Percentiles rank a stretch among this genome's conserved stretches.
Evolutionary conservation across 2,888 invertebrate species (phyloP).

Genomic region (Incurvaria masculella): DNA sequence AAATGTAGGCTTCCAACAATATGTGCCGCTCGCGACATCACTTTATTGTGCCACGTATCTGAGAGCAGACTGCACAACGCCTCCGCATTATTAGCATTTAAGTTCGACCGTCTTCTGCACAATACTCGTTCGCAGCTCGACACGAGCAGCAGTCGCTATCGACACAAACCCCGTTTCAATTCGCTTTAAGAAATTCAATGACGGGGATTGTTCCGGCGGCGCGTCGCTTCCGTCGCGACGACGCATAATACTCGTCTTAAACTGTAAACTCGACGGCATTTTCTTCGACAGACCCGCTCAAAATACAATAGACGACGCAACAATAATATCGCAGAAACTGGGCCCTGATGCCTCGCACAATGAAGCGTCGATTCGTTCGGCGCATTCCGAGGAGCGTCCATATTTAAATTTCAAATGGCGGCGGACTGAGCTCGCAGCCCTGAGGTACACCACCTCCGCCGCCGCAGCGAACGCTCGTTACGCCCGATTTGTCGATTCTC

Average conservation of each 20-base stretch:
- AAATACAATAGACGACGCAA: conserved; percentile 2
- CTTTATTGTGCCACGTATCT: neutral
- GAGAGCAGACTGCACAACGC: neutral
- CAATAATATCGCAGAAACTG: conserved; percentile 2
- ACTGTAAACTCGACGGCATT: conserved; percentile 4
- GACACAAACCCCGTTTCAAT: conserved; percentile 1
- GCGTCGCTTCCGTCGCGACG: conserved; percentile 2
- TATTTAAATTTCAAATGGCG: conserved; percentile 6
- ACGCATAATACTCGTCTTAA: neutral
- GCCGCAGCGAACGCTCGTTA: neutral
- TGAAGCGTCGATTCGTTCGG: neutral
- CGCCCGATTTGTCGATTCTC: conserved; percentile 1
- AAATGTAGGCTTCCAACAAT: neutral
- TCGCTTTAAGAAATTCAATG: conserved; percentile 7
- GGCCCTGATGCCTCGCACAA: neutral
- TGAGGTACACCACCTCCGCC: neutral
- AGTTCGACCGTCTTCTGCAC: neutral
- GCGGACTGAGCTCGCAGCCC: conserved; percentile 1
- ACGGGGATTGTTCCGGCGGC: conserved; percentile 5
- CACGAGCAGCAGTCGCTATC: neutral
- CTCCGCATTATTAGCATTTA: neutral
- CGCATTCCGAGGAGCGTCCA: conserved; percentile 2
- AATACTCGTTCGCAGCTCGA: neutral
- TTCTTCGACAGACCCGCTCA: conserved; percentile 3
- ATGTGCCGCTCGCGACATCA: neutral